A percentile compares a stretch with the other conserved stretches of the same genome.
These are phyloP conservation scores for Danionella cerebrum DNA, from an alignment of 2,113 vertebrate species.

Conservation along the genomic window DNA sequence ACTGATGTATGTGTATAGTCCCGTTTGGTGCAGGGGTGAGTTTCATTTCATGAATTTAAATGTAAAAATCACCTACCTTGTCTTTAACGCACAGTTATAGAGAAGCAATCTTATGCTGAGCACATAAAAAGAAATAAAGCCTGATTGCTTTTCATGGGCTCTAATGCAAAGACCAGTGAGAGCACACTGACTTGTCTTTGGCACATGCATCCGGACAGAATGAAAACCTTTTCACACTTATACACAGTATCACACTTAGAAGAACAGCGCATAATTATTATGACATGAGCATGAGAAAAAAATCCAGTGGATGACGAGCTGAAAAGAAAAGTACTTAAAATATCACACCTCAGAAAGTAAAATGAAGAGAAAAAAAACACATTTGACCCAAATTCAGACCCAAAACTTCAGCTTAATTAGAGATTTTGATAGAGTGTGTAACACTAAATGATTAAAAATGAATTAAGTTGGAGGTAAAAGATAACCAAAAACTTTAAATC, in stretches of 20 bases:
- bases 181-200: background rate
- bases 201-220: background rate
- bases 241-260: background rate
- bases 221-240: slow-evolving; percentile 25
- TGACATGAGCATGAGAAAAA: background rate
- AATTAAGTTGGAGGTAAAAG: too few species aligned
- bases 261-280: background rate
- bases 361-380: slow-evolving; percentile 6
- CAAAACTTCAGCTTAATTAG: background rate
- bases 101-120: background rate
- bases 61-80: too few species aligned
- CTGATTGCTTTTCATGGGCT: background rate
- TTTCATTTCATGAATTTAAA: too few species aligned
- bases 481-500: background rate
- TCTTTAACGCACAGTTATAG: too few species aligned
- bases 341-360: background rate
- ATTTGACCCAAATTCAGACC: background rate
- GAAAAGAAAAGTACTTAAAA: slow-evolving; percentile 8
- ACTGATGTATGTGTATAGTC: too few species aligned
- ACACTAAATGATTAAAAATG: too few species aligned
- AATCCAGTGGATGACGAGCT: background rate
- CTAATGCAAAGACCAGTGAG: background rate
- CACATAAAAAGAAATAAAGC: background rate
- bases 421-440: too few species aligned
- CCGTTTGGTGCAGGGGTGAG: too few species aligned